Base-by-base conservation (phyloP, 2,797 vertebrate genomes). In the Epinephelus awoara region DNA sequence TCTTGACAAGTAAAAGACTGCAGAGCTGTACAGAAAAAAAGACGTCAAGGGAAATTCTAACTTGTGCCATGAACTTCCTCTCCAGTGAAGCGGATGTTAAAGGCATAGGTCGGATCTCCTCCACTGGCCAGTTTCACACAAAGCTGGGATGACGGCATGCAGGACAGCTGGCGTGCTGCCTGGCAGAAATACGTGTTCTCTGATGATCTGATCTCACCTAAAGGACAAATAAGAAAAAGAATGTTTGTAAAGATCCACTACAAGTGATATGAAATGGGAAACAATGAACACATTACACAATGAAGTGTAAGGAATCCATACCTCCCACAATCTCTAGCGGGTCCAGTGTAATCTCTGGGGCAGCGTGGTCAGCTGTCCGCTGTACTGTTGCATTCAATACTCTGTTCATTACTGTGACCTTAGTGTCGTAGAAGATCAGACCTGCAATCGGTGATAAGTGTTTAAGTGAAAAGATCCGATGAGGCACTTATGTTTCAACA, bases 1-100 rank as follows among this genome's bases (percentile, higher is more conserved):
- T 15, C 25, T 4, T 29, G 2, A 44, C 56, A 66, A 69, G 21
- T 2, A 6, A n/a, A 72, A 56, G 2, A 51, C 15, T 64, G 21
- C 5, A 52, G 59, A n/a, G 38, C 4, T 46, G 40, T 4, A 29
- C 1, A 59, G 29, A 59, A 70, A 57, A 6, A 47, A 29, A 72
- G 21, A 52, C 3, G 5, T 29, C 17, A 72, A n/a, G 38, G 51
- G 52, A 72, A 61, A 66, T 57, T 84, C 96, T 96, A 56, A 98
- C 98, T 99, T 84, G 98, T 99, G 87, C 98, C 98, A 0, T 99
- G 98, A 71, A 99, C 98, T 91, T 99, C 98, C 89, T 99, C 98
- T 3, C 98, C 98, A 0, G 97, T 99, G 94, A 99, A 99, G 83
- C 98, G 98, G 77, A 99, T 99, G 95, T 99, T 99, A 90, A 99